Percentiles rank a stretch among this genome's conserved stretches.
Evolutionary conservation across 2,113 vertebrate species (phyloP).

Genomic region (Polyodon spathula): DNA sequence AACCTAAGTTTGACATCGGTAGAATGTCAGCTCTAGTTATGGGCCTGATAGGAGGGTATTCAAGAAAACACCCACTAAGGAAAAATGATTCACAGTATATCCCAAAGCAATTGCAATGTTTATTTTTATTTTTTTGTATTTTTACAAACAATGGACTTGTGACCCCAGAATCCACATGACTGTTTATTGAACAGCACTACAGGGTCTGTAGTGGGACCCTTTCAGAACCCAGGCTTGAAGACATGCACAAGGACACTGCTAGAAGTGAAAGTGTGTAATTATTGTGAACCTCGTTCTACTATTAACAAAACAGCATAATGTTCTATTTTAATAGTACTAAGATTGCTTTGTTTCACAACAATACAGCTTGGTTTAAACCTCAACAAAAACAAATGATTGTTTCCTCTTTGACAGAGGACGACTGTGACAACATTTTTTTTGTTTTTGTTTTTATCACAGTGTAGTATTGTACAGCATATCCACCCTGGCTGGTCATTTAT

Average conservation of each 20-base stretch:
- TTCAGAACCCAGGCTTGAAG: not conserved
- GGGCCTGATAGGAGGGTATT: too few species aligned
- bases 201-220: too few species aligned
- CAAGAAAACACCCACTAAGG: too few species aligned
- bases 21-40: too few species aligned
- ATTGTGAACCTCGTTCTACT: slow-evolving; percentile 7
- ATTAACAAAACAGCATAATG: slow-evolving; percentile 34
- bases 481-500: too few species aligned
- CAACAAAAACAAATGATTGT: not conserved
- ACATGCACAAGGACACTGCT: not conserved
- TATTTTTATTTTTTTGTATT: not conserved
- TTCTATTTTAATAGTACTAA: slow-evolving; percentile 30
- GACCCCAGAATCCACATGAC: not conserved
- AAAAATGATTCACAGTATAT: too few species aligned
- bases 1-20: too few species aligned
- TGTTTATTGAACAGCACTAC: not conserved
- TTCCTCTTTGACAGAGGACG: not conserved
- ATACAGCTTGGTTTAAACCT: slow-evolving; percentile 25
- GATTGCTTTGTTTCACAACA: slow-evolving; percentile 32
- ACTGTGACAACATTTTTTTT: not conserved
- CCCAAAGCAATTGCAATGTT: too few species aligned
- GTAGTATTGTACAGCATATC: too few species aligned
- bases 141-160: not conserved
- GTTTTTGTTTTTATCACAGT: not conserved
- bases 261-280: not conserved